phyloP scores from a whole-genome alignment of 2,113 vertebrate species.

The Chroicocephalus ridibundus region DNA sequence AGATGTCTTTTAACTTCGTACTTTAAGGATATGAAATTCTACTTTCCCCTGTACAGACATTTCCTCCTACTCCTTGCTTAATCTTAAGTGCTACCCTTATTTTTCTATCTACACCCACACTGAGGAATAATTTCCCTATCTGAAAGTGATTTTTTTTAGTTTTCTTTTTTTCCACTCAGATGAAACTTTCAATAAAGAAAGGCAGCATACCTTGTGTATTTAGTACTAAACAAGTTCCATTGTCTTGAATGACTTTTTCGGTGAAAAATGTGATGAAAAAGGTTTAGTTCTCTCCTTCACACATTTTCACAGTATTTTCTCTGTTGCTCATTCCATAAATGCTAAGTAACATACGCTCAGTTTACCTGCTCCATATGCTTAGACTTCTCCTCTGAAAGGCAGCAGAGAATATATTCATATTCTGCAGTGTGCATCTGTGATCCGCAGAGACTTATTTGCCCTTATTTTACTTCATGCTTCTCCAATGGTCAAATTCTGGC shows the following conservation, averaged over 20 bases:
- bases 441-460: background rate
- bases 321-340: background rate
- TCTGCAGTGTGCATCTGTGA: background rate
- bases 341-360: background rate
- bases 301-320: background rate
- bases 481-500: background rate
- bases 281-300: background rate
- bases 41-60: slow-evolving; percentile 39
- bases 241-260: background rate
- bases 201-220: background rate
- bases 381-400: background rate
- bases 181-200: slow-evolving; percentile 33
- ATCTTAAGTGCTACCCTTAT: slow-evolving; percentile 48
- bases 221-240: background rate
- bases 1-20: slow-evolving; percentile 32
- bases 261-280: background rate
- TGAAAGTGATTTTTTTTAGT: background rate
- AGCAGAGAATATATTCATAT: background rate
- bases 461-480: background rate
- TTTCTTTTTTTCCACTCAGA: background rate
- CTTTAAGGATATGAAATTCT: slow-evolving; percentile 22
- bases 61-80: slow-evolving; percentile 61
- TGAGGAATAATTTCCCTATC: slow-evolving; percentile 34
- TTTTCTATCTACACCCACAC: slow-evolving; percentile 64
- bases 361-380: slow-evolving; percentile 4